Percentiles rank a stretch among this genome's conserved stretches.
Evolutionary conservation across 2,113 vertebrate genomes (phyloP).

Genomic region (Rhizomys pruinosus): DNA sequence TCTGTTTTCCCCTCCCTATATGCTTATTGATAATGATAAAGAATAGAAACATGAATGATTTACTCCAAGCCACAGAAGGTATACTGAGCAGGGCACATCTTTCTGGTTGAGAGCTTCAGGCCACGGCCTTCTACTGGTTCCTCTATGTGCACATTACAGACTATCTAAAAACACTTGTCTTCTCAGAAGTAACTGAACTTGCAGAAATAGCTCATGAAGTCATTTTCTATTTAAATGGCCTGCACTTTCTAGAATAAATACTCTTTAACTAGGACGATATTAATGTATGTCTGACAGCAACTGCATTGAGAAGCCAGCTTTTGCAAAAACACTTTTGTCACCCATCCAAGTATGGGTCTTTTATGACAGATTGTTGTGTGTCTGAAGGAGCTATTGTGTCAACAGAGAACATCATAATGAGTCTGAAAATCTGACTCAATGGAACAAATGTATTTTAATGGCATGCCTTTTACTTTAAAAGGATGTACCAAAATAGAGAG

Average conservation of each 20-base stretch:
- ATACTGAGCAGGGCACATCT: background rate
- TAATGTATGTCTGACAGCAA: conserved; percentile 79
- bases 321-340: conserved; percentile 74
- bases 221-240: conserved; percentile 77
- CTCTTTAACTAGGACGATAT: conserved; percentile 72
- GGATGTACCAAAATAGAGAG: conserved; percentile 80
- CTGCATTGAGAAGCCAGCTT: conserved; percentile 73
- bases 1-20: too few relatives aligned
- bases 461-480: conserved; percentile 76
- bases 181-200: conserved; percentile 72
- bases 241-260: conserved; percentile 76
- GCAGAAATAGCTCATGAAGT: conserved; percentile 80
- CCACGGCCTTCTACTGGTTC: background rate
- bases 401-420: conserved; percentile 73
- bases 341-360: conserved; percentile 54
- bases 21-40: conserved; percentile 37
- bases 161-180: background rate
- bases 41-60: background rate
- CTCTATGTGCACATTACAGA: background rate
- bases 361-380: conserved; percentile 43
- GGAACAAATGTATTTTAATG: conserved; percentile 82
- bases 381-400: conserved; percentile 74
- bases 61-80: background rate
- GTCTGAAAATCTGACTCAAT: conserved; percentile 78
- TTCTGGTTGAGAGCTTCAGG: background rate